A percentile compares a stretch with the other conserved stretches of the same genome.
phyloP scores from a whole-genome alignment of 2,797 vertebrate genomes.

The Prionace glauca region DNA sequence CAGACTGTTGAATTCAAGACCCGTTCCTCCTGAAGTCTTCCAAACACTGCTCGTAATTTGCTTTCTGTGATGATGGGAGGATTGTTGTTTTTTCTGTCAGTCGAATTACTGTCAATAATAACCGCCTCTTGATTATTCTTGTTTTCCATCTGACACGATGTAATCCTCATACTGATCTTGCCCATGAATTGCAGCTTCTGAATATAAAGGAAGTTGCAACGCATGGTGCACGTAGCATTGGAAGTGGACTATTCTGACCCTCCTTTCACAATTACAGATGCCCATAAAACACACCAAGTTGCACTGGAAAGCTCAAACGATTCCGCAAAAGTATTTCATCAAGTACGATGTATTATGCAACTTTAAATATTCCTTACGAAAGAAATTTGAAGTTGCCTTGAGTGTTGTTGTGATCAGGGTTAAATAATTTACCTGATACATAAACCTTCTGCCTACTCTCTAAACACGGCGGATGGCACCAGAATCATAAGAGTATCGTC shows the following conservation, averaged over 20 bases:
- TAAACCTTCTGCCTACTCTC: background rate
- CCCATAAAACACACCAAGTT: background rate
- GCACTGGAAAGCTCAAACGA: background rate
- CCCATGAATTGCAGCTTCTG: background rate
- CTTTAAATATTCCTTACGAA: no score
- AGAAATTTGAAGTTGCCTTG: background rate
- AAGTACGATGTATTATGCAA: background rate
- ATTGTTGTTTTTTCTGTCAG: no score
- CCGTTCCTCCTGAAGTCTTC: background rate
- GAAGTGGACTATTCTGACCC: no score
- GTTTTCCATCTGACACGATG: no score
- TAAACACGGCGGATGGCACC: background rate
- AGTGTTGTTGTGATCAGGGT: background rate
- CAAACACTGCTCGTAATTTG: background rate
- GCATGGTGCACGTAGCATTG: background rate
- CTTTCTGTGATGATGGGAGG: background rate
- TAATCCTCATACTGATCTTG: no score
- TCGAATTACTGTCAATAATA: background rate
- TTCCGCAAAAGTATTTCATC: background rate
- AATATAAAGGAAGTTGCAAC: background rate
- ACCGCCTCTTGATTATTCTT: background rate
- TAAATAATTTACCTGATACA: background rate
- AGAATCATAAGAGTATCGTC: no score
- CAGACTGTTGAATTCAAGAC: background rate
- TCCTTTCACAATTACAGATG: background rate